Conservation (phyloP, 2,113 vertebrate species). For the Malurus alboscapulatus region DNA sequence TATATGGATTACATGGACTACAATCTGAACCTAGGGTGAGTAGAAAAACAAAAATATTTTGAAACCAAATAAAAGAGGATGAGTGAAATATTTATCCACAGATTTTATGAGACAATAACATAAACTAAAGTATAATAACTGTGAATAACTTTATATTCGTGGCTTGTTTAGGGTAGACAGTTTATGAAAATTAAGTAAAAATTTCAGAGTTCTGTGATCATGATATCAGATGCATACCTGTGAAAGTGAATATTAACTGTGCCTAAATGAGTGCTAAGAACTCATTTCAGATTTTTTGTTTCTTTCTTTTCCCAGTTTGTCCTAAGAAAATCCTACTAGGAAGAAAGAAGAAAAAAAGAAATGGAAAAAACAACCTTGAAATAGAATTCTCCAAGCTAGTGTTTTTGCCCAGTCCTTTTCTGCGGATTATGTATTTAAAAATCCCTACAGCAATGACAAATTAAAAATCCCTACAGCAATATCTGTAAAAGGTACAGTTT, state of each 20-base stretch:
- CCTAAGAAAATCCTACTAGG: background rate
- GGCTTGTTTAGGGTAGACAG: background rate
- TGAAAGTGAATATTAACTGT: background rate
- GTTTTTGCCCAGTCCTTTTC: background rate
- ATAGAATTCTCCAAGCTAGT: background rate
- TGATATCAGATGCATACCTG: accelerated
- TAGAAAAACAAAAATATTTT: background rate
- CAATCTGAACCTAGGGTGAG: background rate
- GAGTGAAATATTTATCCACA: background rate
- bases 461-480: background rate
- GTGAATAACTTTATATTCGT: background rate
- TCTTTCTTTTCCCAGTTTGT: background rate
- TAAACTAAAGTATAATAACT: background rate
- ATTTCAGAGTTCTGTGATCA: background rate
- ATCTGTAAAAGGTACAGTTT: background rate
- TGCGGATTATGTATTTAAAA: background rate
- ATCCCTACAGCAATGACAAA: background rate
- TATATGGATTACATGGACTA: background rate
- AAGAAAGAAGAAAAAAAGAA: background rate
- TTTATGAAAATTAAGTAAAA: background rate
- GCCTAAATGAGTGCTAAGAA: background rate
- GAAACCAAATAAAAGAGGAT: background rate
- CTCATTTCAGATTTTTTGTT: background rate
- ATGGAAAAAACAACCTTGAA: accelerated
- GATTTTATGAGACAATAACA: background rate